Conservation (phyloP, 1,140 invertebrate genomes). For the Maconellicoccus hirsutus region DNA sequence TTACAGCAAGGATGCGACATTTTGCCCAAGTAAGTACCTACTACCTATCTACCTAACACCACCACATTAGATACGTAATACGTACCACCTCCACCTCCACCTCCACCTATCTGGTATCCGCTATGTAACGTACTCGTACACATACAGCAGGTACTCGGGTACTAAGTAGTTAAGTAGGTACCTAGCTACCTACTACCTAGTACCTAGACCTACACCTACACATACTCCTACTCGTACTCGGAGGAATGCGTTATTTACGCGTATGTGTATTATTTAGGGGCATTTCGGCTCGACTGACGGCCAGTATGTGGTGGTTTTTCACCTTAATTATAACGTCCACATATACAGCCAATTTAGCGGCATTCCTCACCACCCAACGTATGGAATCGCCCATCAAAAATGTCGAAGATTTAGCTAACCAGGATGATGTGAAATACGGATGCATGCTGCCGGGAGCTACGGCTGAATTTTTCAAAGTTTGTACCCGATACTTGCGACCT, state of each 20-base stretch:
- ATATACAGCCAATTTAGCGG: constrained; percentile 79
- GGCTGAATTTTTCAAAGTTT: constrained; percentile 68
- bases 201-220: too few species aligned
- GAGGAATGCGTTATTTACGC: neutral
- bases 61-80: too few species aligned
- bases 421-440: constrained; percentile 72
- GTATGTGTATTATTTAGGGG: constrained; percentile 36
- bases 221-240: too few species aligned
- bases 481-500: neutral
- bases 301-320: constrained; percentile 82
- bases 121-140: too few species aligned
- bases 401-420: constrained; percentile 68
- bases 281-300: constrained; percentile 59
- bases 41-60: neutral
- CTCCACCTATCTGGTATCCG: too few species aligned
- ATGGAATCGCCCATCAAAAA: constrained; percentile 79
- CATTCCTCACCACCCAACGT: constrained; percentile 73
- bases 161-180: too few species aligned
- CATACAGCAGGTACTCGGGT: too few species aligned
- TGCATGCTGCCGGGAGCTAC: constrained; percentile 66
- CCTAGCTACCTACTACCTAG: too few species aligned
- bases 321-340: constrained; percentile 78
- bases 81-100: too few species aligned
- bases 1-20: constrained; percentile 43
- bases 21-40: constrained; percentile 37